phyloP scores from a whole-genome alignment of 64 coral and sea anemone genomes.

The Platygyra sinensis region DNA sequence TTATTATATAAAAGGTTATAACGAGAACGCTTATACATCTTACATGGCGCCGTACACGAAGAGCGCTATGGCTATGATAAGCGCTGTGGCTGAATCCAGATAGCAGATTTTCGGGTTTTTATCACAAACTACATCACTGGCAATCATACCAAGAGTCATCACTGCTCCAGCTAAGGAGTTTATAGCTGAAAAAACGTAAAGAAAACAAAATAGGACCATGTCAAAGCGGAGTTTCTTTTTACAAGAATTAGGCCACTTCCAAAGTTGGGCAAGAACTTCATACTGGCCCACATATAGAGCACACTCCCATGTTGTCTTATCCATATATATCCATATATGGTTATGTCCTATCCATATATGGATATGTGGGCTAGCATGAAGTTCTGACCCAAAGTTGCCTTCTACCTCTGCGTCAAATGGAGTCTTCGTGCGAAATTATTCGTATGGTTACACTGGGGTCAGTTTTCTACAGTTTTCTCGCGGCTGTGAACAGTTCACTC shows the following conservation, averaged over 20 bases:
- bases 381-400: too few relatives aligned
- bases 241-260: background rate
- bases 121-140: conserved; percentile 67
- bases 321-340: too few relatives aligned
- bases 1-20: background rate
- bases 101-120: conserved; percentile 73
- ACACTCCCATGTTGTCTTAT: too few relatives aligned
- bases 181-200: conserved; percentile 50
- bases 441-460: too few relatives aligned
- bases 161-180: conserved; percentile 81
- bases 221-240: background rate
- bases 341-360: too few relatives aligned
- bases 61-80: conserved; percentile 72
- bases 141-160: conserved; percentile 87
- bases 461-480: too few relatives aligned
- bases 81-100: conserved; percentile 75
- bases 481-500: too few relatives aligned
- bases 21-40: background rate
- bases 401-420: too few relatives aligned
- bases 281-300: too few relatives aligned
- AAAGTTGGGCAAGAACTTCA: too few relatives aligned
- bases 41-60: conserved; percentile 68
- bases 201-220: background rate
- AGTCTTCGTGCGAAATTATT: too few relatives aligned
- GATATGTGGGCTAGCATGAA: too few relatives aligned